Percentiles rank a stretch among this genome's conserved stretches.
These are phyloP conservation scores for Stichodactyla mertensii DNA, from an alignment of 64 coral and sea anemone genomes.

Conservation along the genomic window DNA sequence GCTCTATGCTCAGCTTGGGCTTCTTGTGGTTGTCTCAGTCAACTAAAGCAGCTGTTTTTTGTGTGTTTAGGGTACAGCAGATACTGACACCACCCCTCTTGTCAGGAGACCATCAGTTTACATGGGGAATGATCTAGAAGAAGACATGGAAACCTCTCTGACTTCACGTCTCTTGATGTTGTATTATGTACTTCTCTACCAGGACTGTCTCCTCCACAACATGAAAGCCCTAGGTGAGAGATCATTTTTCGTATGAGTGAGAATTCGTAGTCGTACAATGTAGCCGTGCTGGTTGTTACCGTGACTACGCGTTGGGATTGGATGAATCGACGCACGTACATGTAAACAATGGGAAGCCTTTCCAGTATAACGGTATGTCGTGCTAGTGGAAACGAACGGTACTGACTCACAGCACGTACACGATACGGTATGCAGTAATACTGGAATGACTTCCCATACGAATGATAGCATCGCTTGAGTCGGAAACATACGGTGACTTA, in stretches of 20 bases:
- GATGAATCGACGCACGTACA: too few relatives aligned
- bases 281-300: background rate
- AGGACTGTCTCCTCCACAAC: slow-evolving; percentile 82
- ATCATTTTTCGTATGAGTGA: background rate
- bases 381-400: too few relatives aligned
- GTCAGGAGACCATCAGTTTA: slow-evolving; percentile 14
- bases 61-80: background rate
- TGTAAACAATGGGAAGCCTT: too few relatives aligned
- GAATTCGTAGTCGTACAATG: background rate
- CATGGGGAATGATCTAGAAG: background rate
- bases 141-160: slow-evolving; percentile 17
- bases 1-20: too few relatives aligned
- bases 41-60: background rate
- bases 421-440: too few relatives aligned
- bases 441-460: too few relatives aligned
- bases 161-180: slow-evolving; percentile 73
- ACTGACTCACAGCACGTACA: too few relatives aligned
- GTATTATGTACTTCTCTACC: slow-evolving; percentile 84
- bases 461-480: too few relatives aligned
- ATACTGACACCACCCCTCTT: background rate
- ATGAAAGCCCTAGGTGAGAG: slow-evolving; percentile 84
- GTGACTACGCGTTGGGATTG: too few relatives aligned
- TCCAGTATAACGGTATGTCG: too few relatives aligned
- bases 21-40: too few relatives aligned
- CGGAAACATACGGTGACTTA: too few relatives aligned